phyloP scores from a whole-genome alignment of 2,797 vertebrate genomes.

The Allobates femoralis region DNA sequence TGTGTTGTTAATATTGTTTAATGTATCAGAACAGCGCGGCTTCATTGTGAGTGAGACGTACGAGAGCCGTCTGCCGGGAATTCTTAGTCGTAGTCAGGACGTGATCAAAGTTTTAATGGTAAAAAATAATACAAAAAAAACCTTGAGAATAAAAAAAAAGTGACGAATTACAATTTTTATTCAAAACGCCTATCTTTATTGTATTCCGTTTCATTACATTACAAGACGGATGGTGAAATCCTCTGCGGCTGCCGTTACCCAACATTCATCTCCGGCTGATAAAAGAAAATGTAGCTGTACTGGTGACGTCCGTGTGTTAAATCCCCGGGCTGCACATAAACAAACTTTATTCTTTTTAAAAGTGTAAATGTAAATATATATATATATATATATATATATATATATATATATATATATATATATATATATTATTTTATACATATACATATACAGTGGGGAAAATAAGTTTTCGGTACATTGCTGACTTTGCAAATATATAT shows the following conservation, averaged over 20 bases:
- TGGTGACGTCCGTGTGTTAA: not conserved
- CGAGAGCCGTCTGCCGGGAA: slow-evolving; percentile 21
- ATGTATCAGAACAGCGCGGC: slow-evolving; percentile 19
- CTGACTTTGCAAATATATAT: no score
- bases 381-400: no score
- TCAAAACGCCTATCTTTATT: slow-evolving; percentile 52
- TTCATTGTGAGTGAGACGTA: not conserved
- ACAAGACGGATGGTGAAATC: slow-evolving; percentile 13
- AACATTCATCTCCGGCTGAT: slow-evolving; percentile 51
- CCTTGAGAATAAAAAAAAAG: no score
- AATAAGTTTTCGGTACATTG: no score
- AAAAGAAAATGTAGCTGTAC: slow-evolving; percentile 34
- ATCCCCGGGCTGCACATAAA: slow-evolving; percentile 35
- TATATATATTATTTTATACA: no score
- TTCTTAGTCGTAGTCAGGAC: slow-evolving; percentile 14
- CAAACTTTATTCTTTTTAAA: slow-evolving; percentile 14
- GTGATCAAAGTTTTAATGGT: slow-evolving; percentile 20
- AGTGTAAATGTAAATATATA: slow-evolving; percentile 63
- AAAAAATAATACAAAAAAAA: no score
- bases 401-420: no score
- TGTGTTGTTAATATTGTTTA: slow-evolving; percentile 21
- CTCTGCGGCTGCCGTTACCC: not conserved
- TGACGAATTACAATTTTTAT: slow-evolving; percentile 19
- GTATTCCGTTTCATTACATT: slow-evolving; percentile 43
- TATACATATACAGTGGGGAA: no score